Evolutionary conservation across 2,113 vertebrate species (phyloP).

Genomic region (Engraulis encrasicolus): DNA sequence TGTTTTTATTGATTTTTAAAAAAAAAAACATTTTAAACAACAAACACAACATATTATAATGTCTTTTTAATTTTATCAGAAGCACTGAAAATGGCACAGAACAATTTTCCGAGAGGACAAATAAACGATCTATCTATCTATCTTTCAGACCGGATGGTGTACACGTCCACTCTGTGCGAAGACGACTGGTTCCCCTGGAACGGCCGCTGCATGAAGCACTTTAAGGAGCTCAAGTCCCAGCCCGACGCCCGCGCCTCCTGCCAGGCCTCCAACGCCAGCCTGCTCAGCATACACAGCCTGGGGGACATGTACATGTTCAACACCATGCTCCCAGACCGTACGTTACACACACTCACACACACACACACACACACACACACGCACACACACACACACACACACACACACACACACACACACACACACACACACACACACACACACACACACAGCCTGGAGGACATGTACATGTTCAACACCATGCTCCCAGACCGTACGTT

Average conservation of each 20-base stretch:
- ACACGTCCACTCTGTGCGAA: constrained; percentile 80
- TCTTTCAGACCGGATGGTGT: constrained; percentile 79
- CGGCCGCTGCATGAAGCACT: constrained; percentile 84
- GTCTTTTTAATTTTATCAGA: too few species aligned
- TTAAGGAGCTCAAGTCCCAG: constrained; percentile 57
- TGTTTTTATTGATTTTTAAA: too few species aligned
- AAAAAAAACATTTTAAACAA: too few species aligned
- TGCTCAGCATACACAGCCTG: constrained; percentile 87
- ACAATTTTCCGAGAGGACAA: too few species aligned
- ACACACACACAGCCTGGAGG: too few species aligned
- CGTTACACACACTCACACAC: background rate
- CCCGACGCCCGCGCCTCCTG: constrained; percentile 69
- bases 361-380: background rate
- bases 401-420: background rate
- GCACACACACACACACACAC: too few species aligned
- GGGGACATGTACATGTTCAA: constrained; percentile 86
- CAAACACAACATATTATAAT: too few species aligned
- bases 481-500: too few species aligned
- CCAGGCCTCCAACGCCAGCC: constrained; percentile 57
- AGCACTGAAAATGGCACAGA: too few species aligned
- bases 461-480: too few species aligned
- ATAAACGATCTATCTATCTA: too few species aligned
- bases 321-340: constrained; percentile 78
- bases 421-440: background rate
- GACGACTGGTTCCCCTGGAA: constrained; percentile 80